These are phyloP conservation scores for Grus americana DNA, from an alignment of 2,113 vertebrate genomes.

Conservation along the genomic window DNA sequence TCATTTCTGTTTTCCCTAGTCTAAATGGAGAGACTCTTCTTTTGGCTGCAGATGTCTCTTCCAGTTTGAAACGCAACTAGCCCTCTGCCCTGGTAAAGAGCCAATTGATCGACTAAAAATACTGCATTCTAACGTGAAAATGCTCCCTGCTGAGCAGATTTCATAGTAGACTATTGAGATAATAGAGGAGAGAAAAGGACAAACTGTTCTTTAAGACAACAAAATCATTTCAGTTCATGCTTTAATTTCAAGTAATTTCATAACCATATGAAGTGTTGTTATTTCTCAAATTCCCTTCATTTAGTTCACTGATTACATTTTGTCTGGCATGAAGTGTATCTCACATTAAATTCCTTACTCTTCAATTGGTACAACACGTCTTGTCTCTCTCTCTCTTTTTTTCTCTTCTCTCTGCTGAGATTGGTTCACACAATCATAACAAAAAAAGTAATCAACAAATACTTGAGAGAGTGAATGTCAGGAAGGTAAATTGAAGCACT, in stretches of 20 bases:
- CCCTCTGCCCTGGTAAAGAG: background rate
- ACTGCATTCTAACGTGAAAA: background rate
- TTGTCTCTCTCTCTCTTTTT: background rate
- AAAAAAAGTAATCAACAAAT: constrained; percentile 48
- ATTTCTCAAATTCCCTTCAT: constrained; percentile 11
- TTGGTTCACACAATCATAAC: constrained; percentile 37
- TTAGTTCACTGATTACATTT: constrained; percentile 23
- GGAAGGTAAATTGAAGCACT: constrained; percentile 58
- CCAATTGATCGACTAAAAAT: background rate
- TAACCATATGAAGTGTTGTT: background rate
- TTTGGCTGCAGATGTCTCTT: background rate
- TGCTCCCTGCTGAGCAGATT: constrained; percentile 3
- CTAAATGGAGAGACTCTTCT: background rate
- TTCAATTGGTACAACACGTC: background rate
- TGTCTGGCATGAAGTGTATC: background rate
- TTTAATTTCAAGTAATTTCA: constrained; percentile 43
- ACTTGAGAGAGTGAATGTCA: constrained; percentile 41
- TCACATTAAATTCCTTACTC: constrained; percentile 35
- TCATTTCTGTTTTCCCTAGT: background rate
- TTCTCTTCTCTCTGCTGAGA: background rate
- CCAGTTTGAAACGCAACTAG: background rate
- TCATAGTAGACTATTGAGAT: background rate
- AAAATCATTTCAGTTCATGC: background rate
- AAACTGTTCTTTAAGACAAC: background rate
- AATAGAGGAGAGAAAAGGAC: background rate